These are phyloP conservation scores for Amblyteles armatorius DNA, from an alignment of 2,888 invertebrate genomes.

Conservation along the genomic window DNA sequence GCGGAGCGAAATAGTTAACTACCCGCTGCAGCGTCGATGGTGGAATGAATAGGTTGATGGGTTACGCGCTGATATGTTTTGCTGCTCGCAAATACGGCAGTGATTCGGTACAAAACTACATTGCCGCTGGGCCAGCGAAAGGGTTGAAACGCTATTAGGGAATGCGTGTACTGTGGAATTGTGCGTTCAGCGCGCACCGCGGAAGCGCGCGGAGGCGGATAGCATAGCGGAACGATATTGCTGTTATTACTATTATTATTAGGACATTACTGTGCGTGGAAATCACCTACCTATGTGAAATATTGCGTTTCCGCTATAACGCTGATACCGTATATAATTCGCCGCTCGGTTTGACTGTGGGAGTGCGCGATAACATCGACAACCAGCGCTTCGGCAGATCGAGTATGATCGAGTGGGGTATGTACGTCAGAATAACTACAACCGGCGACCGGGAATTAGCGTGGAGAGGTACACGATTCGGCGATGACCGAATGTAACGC, in stretches of 20 bases:
- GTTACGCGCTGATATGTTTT: background rate
- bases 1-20: background rate
- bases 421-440: background rate
- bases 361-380: background rate
- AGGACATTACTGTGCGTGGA: background rate
- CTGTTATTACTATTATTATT: background rate
- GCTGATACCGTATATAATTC: background rate
- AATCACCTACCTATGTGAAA: background rate
- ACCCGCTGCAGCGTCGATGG: background rate
- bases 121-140: background rate
- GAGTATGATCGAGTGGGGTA: background rate
- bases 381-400: background rate
- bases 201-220: background rate
- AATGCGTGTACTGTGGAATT: background rate
- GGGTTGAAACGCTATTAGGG: background rate
- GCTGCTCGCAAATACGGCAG: background rate
- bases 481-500: background rate
- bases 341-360: background rate
- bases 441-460: background rate
- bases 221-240: background rate
- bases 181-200: background rate
- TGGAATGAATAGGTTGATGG: background rate
- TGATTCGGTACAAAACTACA: conserved; percentile 1
- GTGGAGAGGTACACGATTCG: background rate
- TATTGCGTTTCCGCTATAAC: background rate